phyloP scores from a whole-genome alignment of 2,888 invertebrate species.

The Megamerina dolium region DNA sequence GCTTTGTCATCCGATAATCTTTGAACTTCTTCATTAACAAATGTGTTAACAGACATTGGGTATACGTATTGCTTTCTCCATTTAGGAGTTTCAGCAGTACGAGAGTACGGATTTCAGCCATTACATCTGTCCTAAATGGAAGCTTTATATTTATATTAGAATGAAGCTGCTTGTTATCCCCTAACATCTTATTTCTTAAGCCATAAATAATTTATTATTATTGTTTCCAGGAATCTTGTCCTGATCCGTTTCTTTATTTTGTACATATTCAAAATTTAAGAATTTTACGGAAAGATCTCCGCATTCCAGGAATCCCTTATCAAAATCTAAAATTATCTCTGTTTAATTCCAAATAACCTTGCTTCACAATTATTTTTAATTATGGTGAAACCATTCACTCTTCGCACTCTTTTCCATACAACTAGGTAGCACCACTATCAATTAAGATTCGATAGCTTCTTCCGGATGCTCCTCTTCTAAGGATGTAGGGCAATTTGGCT shows the following conservation, averaged over 20 bases:
- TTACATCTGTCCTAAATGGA: not conserved
- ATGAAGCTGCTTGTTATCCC: not conserved
- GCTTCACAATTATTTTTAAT: not conserved
- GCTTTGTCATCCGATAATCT: too few species aligned
- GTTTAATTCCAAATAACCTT: not conserved
- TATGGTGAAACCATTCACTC: not conserved
- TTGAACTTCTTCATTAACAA: too few species aligned
- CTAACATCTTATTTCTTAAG: not conserved
- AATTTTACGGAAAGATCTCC: not conserved
- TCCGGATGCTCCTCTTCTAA: constrained; percentile 1
- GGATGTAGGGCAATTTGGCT: constrained; percentile 1
- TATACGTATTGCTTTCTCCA: not conserved
- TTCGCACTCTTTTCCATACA: not conserved
- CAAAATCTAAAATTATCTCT: not conserved
- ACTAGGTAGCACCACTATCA: not conserved
- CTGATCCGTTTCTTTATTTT: not conserved
- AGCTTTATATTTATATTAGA: not conserved
- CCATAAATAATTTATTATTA: not conserved
- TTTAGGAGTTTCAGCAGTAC: not conserved
- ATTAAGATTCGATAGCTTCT: not conserved
- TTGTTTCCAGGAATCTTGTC: not conserved
- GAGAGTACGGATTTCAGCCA: not conserved
- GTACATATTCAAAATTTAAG: not conserved
- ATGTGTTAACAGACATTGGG: too few species aligned
- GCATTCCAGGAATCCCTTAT: not conserved